phyloP scores from a whole-genome alignment of 1,140 invertebrate genomes.

The Bombyx mandarina region DNA sequence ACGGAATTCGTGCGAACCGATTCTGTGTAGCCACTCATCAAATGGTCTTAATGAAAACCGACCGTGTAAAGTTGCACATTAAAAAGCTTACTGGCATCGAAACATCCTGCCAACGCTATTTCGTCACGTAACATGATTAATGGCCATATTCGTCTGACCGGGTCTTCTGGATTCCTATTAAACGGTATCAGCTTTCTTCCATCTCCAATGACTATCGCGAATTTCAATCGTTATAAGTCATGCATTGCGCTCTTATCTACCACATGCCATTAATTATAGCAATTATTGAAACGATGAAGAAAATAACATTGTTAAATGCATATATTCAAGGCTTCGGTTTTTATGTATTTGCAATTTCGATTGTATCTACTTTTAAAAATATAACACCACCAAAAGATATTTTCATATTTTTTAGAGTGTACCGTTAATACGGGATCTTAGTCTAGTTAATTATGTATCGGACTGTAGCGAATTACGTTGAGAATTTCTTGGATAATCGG shows the following conservation, averaged over 20 bases:
- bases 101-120: constrained; percentile 6
- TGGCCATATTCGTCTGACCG: constrained; percentile 36
- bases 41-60: constrained; percentile 10
- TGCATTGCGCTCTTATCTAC: constrained; percentile 15
- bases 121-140: constrained; percentile 30
- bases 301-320: constrained; percentile 4
- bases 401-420: background rate
- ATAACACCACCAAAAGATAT: too few relatives aligned
- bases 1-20: constrained; percentile 12
- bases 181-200: constrained; percentile 48
- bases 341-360: too few relatives aligned
- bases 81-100: constrained; percentile 4
- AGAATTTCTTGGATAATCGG: too few relatives aligned
- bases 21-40: constrained; percentile 10
- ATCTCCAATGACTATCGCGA: constrained; percentile 26
- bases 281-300: constrained; percentile 8
- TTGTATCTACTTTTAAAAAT: too few relatives aligned
- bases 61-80: constrained; percentile 8
- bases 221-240: constrained; percentile 16
- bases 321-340: too few relatives aligned
- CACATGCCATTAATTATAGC: constrained; percentile 17
- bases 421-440: background rate
- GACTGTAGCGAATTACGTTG: too few relatives aligned
- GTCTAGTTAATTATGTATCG: too few relatives aligned
- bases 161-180: constrained; percentile 44